These are phyloP conservation scores for Pteropus rufus DNA, from an alignment of 2,797 vertebrate species.

Conservation along the genomic window DNA sequence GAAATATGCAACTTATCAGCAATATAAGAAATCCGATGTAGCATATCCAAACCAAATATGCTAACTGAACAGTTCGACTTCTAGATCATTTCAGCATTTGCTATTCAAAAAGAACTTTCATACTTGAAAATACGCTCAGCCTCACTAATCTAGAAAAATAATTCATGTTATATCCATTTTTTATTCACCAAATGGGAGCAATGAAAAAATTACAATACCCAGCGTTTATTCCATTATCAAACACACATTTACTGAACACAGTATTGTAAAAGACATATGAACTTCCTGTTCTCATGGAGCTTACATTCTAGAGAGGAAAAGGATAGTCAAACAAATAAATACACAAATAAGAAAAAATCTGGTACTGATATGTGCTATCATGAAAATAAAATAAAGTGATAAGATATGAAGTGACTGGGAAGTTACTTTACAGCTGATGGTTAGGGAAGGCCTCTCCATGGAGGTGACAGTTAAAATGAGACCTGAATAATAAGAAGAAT, in stretches of 20 bases:
- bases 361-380: background rate
- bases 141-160: background rate
- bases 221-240: background rate
- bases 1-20: background rate
- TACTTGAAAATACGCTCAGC: background rate
- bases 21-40: background rate
- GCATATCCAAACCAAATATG: background rate
- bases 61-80: background rate
- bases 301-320: background rate
- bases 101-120: background rate
- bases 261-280: background rate
- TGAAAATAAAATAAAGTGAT: background rate
- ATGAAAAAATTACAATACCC: background rate
- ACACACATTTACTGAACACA: background rate
- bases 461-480: background rate
- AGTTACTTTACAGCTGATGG: background rate
- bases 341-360: background rate
- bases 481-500: background rate
- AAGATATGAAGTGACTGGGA: background rate
- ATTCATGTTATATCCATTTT: background rate
- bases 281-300: background rate
- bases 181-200: background rate
- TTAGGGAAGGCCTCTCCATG: background rate
- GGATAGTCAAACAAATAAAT: background rate
- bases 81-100: background rate